Conservation (phyloP, 2,113 vertebrate genomes). For the Xenopus borealis region DNA sequence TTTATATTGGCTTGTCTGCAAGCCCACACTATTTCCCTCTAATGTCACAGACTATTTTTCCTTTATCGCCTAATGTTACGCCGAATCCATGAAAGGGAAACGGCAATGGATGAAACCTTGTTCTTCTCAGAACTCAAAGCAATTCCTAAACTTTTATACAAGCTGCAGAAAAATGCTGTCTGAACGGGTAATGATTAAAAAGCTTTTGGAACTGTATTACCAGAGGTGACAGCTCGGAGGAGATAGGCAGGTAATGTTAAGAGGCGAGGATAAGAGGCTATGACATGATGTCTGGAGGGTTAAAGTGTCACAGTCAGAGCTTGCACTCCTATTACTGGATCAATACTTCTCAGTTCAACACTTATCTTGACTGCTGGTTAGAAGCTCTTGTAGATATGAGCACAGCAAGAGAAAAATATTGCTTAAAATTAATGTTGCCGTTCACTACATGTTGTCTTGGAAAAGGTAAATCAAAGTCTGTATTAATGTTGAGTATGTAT, state of each 20-base stretch:
- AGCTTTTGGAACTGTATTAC: conserved; percentile 94
- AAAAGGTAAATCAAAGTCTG: background rate
- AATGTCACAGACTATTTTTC: conserved; percentile 3
- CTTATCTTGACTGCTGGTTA: conserved; percentile 97
- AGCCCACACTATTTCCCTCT: conserved; percentile 23
- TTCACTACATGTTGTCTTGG: conserved; percentile 65
- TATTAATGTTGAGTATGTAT: too few species aligned
- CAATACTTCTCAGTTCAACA: conserved; percentile 99
- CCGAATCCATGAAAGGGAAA: conserved; percentile 53
- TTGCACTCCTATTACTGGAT: conserved; percentile 98
- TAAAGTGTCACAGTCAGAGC: conserved; percentile 97
- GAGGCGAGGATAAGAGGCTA: conserved; percentile 97
- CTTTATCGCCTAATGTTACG: conserved; percentile 31
- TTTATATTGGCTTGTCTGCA: conserved; percentile 46
- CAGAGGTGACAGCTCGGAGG: conserved; percentile 89
- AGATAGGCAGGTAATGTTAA: conserved; percentile 98
- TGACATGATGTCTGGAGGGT: conserved; percentile 99
- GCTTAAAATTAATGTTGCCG: conserved; percentile 75
- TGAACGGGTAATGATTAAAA: conserved; percentile 94
- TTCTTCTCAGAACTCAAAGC: conserved; percentile 64
- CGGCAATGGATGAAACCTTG: conserved; percentile 55
- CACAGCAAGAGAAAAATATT: conserved; percentile 78
- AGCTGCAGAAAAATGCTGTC: conserved; percentile 85
- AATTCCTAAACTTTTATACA: conserved; percentile 68
- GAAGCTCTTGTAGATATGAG: conserved; percentile 91